Conservation (phyloP, 1,140 invertebrate genomes). For the Drosophila virilis region DNA sequence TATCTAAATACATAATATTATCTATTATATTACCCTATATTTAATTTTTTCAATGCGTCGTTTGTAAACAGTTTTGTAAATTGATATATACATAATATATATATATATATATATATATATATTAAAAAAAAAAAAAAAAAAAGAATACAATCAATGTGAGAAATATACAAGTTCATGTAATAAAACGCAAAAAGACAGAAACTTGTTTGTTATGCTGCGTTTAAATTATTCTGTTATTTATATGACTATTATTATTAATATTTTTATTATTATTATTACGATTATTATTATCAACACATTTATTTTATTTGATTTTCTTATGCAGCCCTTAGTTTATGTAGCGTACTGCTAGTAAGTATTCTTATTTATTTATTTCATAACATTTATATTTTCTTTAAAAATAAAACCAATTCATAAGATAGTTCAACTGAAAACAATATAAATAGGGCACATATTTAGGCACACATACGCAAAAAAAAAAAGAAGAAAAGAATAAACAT, state of each 20-base stretch:
- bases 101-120: constrained; percentile 10
- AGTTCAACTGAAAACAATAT: constrained; percentile 4
- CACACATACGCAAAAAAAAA: constrained; percentile 39
- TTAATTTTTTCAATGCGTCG: constrained; percentile 73
- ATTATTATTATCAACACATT: constrained; percentile 9
- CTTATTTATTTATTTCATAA: constrained; percentile 43
- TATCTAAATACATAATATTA: constrained; percentile 46
- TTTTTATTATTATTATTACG: constrained; percentile 25
- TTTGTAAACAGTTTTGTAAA: constrained; percentile 77
- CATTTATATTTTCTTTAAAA: constrained; percentile 19
- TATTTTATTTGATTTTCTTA: constrained; percentile 52
- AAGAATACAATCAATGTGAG: constrained; percentile 70
- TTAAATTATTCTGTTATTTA: constrained; percentile 30
- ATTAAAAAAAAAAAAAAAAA: constrained; percentile 42
- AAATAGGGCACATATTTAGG: constrained; percentile 55
- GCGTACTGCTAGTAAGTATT: constrained; percentile 77
- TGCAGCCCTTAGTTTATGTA: constrained; percentile 53
- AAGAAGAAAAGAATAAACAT: constrained; percentile 5
- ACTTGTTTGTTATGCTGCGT: constrained; percentile 64
- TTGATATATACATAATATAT: constrained; percentile 38
- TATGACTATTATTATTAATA: constrained; percentile 21
- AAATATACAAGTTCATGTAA: constrained; percentile 76
- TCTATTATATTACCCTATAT: constrained; percentile 37
- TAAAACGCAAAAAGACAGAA: constrained; percentile 77
- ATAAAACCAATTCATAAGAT: constrained; percentile 25